Evolutionary conservation across 1,140 invertebrate species (phyloP), one percentile per base, ranked within the genome.

Genomic region (Phortica variegata): DNA sequence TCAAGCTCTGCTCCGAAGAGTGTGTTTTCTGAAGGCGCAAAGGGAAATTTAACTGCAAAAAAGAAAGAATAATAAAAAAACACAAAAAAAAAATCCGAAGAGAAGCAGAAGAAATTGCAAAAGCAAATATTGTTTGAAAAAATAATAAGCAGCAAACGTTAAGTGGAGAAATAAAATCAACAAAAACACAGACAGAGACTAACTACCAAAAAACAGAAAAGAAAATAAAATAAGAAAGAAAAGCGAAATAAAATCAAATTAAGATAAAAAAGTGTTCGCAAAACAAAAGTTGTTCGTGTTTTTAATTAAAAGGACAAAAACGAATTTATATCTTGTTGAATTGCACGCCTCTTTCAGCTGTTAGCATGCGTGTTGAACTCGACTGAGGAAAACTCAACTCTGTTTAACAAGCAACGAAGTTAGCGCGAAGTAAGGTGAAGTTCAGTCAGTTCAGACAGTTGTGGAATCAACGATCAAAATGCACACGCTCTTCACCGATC

Each of bases 401-500:
- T n/a, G n/a, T n/a, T n/a, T n/a, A n/a, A n/a, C n/a, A n/a, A n/a
- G n/a, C n/a, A n/a, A n/a, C n/a, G n/a, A n/a, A n/a, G n/a, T n/a
- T n/a, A n/a, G n/a, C n/a, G n/a, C n/a, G n/a, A n/a, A n/a, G n/a
- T n/a, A n/a, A n/a, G n/a, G n/a, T n/a, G n/a, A n/a, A n/a, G n/a
- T n/a, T n/a, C n/a, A n/a, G n/a, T n/a, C n/a, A n/a, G n/a, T n/a
- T n/a, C 33, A 15, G 47, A 42, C 39, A 43, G 54, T 41, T 23
- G 16, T 41, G 40, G 47, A 39, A 45, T 34, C 26, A 42, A 3
- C 26, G 18, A 8, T 18, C 29, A 46, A 33, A 9, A 94, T 94
- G 91, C 90, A 93, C 73, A 89, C 90, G 39, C 79, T 94, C 50
- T 93, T 93, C 76, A 85, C 87, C 49, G 90, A 92, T 77, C 90